phyloP scores from a whole-genome alignment of 2,888 invertebrate species.

The Tipula helvola region DNA sequence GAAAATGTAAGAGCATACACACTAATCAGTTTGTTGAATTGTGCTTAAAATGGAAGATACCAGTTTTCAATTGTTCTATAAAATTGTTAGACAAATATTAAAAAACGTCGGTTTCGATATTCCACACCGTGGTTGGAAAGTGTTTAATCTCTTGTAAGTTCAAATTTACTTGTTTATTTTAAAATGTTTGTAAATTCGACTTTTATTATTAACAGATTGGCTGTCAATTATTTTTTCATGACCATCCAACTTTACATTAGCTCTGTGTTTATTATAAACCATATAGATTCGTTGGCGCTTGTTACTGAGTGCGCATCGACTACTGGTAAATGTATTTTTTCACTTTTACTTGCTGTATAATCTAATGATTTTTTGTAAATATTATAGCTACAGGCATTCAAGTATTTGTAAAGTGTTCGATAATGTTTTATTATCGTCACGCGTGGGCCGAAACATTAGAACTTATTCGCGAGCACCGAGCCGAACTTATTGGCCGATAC shows the following conservation, averaged over 20 bases:
- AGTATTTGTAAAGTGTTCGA: background rate
- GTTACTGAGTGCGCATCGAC: background rate
- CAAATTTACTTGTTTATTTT: background rate
- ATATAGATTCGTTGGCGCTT: background rate
- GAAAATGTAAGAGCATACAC: background rate
- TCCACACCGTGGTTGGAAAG: background rate
- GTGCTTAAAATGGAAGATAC: background rate
- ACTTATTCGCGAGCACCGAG: background rate
- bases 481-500: background rate
- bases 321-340: background rate
- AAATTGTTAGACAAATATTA: background rate
- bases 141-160: background rate
- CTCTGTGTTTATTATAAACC: background rate
- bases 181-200: background rate
- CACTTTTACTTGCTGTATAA: background rate
- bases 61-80: background rate
- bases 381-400: background rate
- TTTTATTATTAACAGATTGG: background rate
- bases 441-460: background rate
- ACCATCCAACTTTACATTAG: background rate
- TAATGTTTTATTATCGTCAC: background rate
- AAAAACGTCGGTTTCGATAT: background rate
- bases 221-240: background rate
- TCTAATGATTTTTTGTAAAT: background rate
- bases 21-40: background rate